These are phyloP conservation scores for Cromileptes altivelis DNA, from an alignment of 2,113 vertebrate genomes.

Conservation along the genomic window DNA sequence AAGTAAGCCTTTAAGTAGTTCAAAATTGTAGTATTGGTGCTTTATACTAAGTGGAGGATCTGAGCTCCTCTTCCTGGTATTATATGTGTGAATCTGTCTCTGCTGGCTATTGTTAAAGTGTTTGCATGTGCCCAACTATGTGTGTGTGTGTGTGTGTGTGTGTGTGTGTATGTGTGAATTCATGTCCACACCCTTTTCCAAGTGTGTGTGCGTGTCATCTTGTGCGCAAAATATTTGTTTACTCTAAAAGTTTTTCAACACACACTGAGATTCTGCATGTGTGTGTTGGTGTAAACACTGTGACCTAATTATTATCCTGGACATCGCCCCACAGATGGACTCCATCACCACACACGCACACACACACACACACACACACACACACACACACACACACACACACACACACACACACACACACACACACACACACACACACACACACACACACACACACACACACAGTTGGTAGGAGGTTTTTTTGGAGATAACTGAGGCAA, in stretches of 20 bases:
- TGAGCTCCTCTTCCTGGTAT: too few relatives aligned
- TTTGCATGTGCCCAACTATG: neutral
- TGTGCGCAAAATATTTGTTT: neutral
- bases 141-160: neutral
- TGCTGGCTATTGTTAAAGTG: neutral
- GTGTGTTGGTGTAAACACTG: constrained; percentile 40
- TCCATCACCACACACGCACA: constrained; percentile 45
- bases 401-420: neutral
- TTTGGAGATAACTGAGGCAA: neutral
- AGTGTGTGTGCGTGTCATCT: neutral
- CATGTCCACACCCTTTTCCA: neutral
- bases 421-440: constrained; percentile 1
- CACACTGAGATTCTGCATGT: constrained; percentile 13
- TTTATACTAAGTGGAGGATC: too few relatives aligned
- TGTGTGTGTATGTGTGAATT: neutral
- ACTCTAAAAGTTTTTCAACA: neutral
- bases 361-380: constrained; percentile 1
- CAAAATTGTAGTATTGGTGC: too few relatives aligned
- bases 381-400: neutral
- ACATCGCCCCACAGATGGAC: constrained; percentile 57
- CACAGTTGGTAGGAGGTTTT: neutral
- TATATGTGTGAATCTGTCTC: neutral
- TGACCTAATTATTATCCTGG: constrained; percentile 34
- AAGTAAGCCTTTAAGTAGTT: too few relatives aligned
- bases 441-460: neutral